A percentile compares a stretch with the other conserved stretches of the same genome.
Conservation (phyloP, 2,113 vertebrate species). For the Bettongia penicillata region DNA sequence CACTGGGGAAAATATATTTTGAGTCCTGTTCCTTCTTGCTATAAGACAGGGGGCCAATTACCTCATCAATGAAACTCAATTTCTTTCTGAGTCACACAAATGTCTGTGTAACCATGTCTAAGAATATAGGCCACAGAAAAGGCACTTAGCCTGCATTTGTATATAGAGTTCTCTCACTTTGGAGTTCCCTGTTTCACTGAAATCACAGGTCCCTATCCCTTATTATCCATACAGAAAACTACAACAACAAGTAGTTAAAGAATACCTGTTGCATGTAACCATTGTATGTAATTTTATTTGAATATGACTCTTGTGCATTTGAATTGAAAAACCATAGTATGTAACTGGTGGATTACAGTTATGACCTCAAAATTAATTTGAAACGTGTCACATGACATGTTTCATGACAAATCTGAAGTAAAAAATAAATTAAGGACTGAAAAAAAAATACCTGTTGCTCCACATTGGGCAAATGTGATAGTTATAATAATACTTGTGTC, state of each 20-base stretch:
- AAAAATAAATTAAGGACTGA: conserved; percentile 68
- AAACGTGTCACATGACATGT: conserved; percentile 57
- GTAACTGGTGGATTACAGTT: conserved; percentile 26
- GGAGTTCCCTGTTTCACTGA: neutral
- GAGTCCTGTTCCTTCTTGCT: neutral
- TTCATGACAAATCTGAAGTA: conserved; percentile 56
- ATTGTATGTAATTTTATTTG: conserved; percentile 18
- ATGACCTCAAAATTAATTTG: conserved; percentile 59
- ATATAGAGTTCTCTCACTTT: neutral
- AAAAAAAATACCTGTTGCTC: neutral
- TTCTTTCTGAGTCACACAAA: neutral
- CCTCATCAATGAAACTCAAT: neutral
- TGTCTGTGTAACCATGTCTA: neutral
- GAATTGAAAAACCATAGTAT: conserved; percentile 55
- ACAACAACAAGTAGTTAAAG: neutral
- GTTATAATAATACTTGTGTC: neutral
- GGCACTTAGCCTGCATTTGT: neutral
- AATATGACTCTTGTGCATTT: conserved; percentile 43
- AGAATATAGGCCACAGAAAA: neutral
- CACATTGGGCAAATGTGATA: neutral
- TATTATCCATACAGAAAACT: neutral
- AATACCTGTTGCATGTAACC: neutral
- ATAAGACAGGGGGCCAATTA: neutral
- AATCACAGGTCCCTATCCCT: neutral
- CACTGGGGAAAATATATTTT: neutral